Evolutionary conservation across 2,797 vertebrate species (phyloP), one percentile per base, ranked within the genome.

Genomic region (Pempheris klunzingeri): DNA sequence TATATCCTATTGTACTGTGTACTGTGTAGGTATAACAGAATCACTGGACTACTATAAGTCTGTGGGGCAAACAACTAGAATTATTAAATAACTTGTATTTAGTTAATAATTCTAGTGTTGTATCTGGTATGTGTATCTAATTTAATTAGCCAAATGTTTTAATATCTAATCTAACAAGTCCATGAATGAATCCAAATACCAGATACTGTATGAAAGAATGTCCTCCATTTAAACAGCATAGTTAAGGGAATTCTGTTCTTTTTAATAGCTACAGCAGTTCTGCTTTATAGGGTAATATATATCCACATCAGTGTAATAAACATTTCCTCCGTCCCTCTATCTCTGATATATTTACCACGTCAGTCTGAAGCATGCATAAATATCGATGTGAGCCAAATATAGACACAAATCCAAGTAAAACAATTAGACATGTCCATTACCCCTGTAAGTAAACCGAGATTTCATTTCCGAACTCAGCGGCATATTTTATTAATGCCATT

Each of bases 401-500:
- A 84, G 62, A 80, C n/a, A 47, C 17, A 18, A 53, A 43, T 53
- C 32, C 71, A 74, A 55, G 77, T 52, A 28, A 80, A 82, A 64
- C 58, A 83, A 76, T 83, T 30, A 61, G 28, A 8, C 20, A 22
- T 18, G 49, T 14, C 30, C 50, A 50, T 76, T 80, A 58, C 1
- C 3, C 17, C 53, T 24, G 15, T 57, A 59, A 60, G 73, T 49
- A 77, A 76, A 74, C 74, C 77, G 38, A 72, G 36, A 59, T 73
- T 81, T 78, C 5, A 81, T 78, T 81, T 80, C 64, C 24, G 7
- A 61, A 67, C 44, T 71, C 38, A 71, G 49, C n/a, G 61, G 30
- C 69, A 76, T 83, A 60, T 78, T 78, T 85, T 72, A 79, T 87
- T 78, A 59, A 79, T 44, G 58, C 36, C 28, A 61, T 69, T 69